Percentiles rank a stretch among this genome's conserved stretches.
These are phyloP conservation scores for Thalpophila matura DNA, from an alignment of 2,888 invertebrate species.

Conservation along the genomic window DNA sequence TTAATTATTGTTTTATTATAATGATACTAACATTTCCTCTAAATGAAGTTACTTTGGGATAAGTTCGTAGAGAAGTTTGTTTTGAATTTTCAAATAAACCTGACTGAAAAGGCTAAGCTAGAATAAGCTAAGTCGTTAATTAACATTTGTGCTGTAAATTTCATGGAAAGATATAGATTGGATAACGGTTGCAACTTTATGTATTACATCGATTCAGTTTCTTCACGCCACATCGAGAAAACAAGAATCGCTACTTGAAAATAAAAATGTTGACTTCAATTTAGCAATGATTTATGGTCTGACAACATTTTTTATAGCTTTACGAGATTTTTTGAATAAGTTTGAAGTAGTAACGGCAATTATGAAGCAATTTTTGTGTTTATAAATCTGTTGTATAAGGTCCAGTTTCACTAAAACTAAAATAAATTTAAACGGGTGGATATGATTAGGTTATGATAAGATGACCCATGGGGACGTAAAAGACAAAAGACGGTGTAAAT, in stretches of 20 bases:
- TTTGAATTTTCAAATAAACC: neutral
- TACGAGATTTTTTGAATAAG: conserved; percentile 22
- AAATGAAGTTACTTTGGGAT: neutral
- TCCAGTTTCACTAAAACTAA: neutral
- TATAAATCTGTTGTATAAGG: neutral
- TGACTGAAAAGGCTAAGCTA: neutral
- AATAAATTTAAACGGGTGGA: conserved; percentile 12
- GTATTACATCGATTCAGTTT: conserved; percentile 42
- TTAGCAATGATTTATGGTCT: conserved; percentile 47
- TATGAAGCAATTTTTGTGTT: conserved; percentile 14
- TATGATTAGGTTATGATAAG: conserved; percentile 15
- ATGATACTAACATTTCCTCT: neutral
- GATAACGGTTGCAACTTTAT: conserved; percentile 43
- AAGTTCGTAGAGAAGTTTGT: neutral
- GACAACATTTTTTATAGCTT: conserved; percentile 32
- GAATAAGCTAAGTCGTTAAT: conserved; percentile 36
- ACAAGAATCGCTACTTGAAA: conserved; percentile 38
- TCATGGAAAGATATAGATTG: conserved; percentile 45
- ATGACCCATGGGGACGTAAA: conserved; percentile 26
- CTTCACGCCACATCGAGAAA: conserved; percentile 43
- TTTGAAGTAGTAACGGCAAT: conserved; percentile 25
- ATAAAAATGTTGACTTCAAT: conserved; percentile 47
- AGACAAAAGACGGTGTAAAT: too few relatives aligned
- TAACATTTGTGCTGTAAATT: conserved; percentile 31
- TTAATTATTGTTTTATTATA: neutral